Conservation (phyloP, 2,797 vertebrate species). For the Sebastes paucispinis region DNA sequence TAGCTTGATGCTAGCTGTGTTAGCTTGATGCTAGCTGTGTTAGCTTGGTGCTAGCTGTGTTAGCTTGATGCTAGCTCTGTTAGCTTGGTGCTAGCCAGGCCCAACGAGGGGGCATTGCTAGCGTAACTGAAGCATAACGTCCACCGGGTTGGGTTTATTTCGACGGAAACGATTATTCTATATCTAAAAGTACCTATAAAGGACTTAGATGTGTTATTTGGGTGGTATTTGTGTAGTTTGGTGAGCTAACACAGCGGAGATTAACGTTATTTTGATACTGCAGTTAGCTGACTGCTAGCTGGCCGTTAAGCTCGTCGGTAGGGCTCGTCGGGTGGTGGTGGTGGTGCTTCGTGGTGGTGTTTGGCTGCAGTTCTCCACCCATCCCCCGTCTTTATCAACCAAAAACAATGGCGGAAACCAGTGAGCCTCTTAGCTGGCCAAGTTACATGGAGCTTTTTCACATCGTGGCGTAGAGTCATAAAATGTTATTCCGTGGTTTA, state of each 20-base stretch:
- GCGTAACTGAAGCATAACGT: constrained; percentile 29
- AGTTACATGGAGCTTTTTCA: not conserved
- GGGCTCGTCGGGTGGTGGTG: constrained; percentile 40
- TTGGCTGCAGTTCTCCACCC: constrained; percentile 70
- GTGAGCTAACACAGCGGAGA: not conserved
- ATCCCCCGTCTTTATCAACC: constrained; percentile 69
- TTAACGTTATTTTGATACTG: constrained; percentile 42
- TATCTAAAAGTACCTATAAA: not conserved
- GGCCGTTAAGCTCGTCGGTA: constrained; percentile 26
- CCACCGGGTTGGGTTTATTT: constrained; percentile 4
- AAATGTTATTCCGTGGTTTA: not conserved
- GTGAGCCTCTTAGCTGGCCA: constrained; percentile 26
- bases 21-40: constrained; percentile 11
- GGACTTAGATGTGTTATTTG: fast-evolving
- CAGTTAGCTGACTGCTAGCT: constrained; percentile 54
- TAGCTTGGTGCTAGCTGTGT: constrained; percentile 19
- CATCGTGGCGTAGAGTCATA: not conserved
- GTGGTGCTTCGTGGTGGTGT: not conserved
- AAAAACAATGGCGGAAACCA: constrained; percentile 80
- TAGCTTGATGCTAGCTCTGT: no score
- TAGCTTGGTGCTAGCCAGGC: constrained; percentile 47
- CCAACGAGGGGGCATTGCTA: constrained; percentile 53
- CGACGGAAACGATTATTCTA: not conserved
- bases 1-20: not conserved
- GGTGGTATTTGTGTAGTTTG: not conserved